Percentiles rank a stretch among this genome's conserved stretches.
phyloP scores from a whole-genome alignment of 2,888 invertebrate genomes.

The Acronicta alni region DNA sequence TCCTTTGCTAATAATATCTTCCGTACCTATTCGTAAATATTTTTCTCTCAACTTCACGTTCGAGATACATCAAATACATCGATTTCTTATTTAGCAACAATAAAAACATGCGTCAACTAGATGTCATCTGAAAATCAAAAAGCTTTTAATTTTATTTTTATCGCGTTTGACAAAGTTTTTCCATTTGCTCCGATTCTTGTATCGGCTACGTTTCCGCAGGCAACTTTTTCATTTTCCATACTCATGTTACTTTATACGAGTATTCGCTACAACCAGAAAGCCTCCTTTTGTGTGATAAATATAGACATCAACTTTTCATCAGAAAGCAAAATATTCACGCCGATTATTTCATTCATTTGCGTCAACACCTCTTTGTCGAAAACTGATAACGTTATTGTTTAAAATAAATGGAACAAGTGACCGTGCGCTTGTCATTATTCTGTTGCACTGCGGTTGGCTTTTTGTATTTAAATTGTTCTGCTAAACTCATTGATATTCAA shows the following conservation, averaged over 20 bases:
- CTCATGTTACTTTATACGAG: constrained; percentile 65
- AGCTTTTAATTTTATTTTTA: constrained; percentile 71
- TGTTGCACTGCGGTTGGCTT: constrained; percentile 39
- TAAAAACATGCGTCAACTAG: constrained; percentile 39
- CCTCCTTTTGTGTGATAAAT: constrained; percentile 69
- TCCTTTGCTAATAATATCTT: too few species aligned
- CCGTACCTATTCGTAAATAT: too few species aligned
- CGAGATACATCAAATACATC: constrained; percentile 20
- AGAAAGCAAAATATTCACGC: constrained; percentile 57
- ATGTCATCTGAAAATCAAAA: constrained; percentile 64
- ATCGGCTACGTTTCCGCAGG: constrained; percentile 70
- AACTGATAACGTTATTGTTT: constrained; percentile 50
- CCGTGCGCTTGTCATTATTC: constrained; percentile 34
- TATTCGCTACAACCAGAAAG: constrained; percentile 62
- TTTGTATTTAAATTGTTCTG: constrained; percentile 44
- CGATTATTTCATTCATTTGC: constrained; percentile 66
- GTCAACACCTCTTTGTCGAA: constrained; percentile 58
- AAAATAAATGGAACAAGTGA: constrained; percentile 48
- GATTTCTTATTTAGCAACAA: constrained; percentile 28
- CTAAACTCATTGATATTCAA: constrained; percentile 44
- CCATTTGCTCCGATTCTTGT: constrained; percentile 76
- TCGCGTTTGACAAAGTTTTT: constrained; percentile 74
- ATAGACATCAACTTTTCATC: constrained; percentile 68
- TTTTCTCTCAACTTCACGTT: constrained; percentile 5
- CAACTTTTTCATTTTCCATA: constrained; percentile 78